Evolutionary conservation across 2,888 invertebrate species (phyloP).

Genomic region (Perdita meconis): DNA sequence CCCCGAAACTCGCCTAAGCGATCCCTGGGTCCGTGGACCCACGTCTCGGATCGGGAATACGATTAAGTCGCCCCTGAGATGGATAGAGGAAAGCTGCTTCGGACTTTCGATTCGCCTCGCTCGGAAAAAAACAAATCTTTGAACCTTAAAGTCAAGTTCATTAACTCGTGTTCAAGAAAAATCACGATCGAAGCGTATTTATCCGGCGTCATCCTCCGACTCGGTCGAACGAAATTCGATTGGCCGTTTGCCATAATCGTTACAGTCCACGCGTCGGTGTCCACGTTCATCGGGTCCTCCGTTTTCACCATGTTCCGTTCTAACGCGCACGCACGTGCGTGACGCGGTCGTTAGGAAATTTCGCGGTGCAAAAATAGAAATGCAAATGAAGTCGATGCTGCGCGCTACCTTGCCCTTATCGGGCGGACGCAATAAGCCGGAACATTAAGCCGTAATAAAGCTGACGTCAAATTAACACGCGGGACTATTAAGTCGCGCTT

Average conservation of each 20-base stretch:
- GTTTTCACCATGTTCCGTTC: conserved; percentile 64
- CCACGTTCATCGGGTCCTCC: conserved; percentile 61
- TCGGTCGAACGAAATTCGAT: conserved; percentile 75
- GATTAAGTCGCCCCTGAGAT: not conserved
- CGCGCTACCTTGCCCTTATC: conserved; percentile 31
- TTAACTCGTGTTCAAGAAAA: conserved; percentile 44
- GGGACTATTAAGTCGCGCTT: not conserved
- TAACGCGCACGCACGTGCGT: conserved; percentile 58
- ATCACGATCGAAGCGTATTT: conserved; percentile 62
- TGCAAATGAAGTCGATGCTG: conserved; percentile 50
- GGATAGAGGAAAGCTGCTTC: no score
- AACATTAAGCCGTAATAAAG: conserved; percentile 32
- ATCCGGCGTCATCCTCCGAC: conserved; percentile 70
- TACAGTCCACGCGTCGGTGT: conserved; percentile 45
- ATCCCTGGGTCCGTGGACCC: not conserved
- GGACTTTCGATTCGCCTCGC: no score
- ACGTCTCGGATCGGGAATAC: not conserved
- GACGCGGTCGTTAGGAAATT: conserved; percentile 39
- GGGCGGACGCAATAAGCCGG: conserved; percentile 34
- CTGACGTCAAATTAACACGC: conserved; percentile 43
- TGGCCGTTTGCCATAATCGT: conserved; percentile 77
- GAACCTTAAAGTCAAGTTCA: conserved; percentile 39
- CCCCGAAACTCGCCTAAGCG: conserved; percentile 43
- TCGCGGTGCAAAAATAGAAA: conserved; percentile 54
- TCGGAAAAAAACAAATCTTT: no score